These are phyloP conservation scores for Microplitis deprimator DNA, from an alignment of 2,888 invertebrate genomes.

Conservation along the genomic window DNA sequence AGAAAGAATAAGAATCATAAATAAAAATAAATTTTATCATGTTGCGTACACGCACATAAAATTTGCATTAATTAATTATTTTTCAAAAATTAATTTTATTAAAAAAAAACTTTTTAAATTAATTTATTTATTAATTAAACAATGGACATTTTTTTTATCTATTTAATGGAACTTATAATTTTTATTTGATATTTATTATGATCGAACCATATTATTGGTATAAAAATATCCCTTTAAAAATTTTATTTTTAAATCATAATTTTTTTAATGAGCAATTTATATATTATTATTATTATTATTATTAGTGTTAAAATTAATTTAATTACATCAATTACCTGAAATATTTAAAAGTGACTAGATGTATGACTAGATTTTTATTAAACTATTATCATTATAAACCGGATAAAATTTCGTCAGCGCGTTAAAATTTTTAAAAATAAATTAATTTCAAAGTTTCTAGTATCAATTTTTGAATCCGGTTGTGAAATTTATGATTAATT, in stretches of 20 bases:
- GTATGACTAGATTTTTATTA: conserved; percentile 7
- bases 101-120: neutral
- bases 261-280: neutral
- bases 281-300: neutral
- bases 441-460: neutral
- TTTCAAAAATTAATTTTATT: neutral
- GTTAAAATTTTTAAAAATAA: neutral
- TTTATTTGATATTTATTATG: neutral
- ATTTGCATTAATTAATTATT: neutral
- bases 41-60: too few relatives aligned
- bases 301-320: neutral
- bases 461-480: neutral
- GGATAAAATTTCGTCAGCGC: too few relatives aligned
- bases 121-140: neutral
- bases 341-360: conserved; percentile 16
- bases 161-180: neutral
- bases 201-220: neutral
- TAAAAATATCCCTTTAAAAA: conserved; percentile 1
- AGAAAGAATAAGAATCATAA: too few relatives aligned
- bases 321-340: neutral
- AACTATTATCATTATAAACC: too few relatives aligned
- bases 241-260: neutral
- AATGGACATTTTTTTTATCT: neutral
- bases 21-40: too few relatives aligned
- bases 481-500: neutral